These are phyloP conservation scores for Crenichthys baileyi DNA, from an alignment of 2,797 vertebrate species.

Conservation along the genomic window DNA sequence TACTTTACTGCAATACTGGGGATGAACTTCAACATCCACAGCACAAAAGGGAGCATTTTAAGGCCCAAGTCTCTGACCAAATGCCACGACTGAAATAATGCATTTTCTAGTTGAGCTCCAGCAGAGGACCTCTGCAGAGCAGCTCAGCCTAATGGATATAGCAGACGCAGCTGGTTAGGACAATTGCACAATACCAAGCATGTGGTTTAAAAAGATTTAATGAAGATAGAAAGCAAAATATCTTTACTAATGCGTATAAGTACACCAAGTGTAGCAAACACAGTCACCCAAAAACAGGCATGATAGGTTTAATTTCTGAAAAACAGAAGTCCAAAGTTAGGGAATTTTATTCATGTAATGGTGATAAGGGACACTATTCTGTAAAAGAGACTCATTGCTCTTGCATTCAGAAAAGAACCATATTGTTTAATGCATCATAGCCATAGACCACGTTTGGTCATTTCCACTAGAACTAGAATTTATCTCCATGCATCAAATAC, in stretches of 20 bases:
- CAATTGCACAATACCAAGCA: slow-evolving; percentile 72
- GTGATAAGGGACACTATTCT: slow-evolving; percentile 43
- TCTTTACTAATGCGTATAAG: slow-evolving; percentile 31
- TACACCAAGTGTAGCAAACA: slow-evolving; percentile 44
- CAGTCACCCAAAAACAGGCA: slow-evolving; percentile 16
- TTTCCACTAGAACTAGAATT: neutral
- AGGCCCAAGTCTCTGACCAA: slow-evolving; percentile 65
- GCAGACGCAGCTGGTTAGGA: slow-evolving; percentile 63
- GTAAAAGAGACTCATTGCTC: slow-evolving; percentile 31
- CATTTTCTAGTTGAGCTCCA: slow-evolving; percentile 63
- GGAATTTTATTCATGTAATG: slow-evolving; percentile 21
- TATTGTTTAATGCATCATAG: slow-evolving; percentile 52
- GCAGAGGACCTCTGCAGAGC: slow-evolving; percentile 64
- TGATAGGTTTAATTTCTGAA: slow-evolving; percentile 22
- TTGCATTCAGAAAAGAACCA: slow-evolving; percentile 46
- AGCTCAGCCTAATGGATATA: slow-evolving; percentile 71
- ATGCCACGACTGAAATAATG: slow-evolving; percentile 74
- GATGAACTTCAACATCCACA: slow-evolving; percentile 58
- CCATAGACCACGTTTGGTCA: slow-evolving; percentile 39
- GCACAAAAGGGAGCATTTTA: slow-evolving; percentile 68
- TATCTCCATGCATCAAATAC: neutral
- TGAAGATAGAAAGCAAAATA: slow-evolving; percentile 28
- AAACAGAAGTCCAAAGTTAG: slow-evolving; percentile 13
- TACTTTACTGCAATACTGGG: slow-evolving; percentile 63
- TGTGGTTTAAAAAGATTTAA: slow-evolving; percentile 42